phyloP scores from a whole-genome alignment of 1,140 invertebrate species.

The Phenacoccus solenopsis region DNA sequence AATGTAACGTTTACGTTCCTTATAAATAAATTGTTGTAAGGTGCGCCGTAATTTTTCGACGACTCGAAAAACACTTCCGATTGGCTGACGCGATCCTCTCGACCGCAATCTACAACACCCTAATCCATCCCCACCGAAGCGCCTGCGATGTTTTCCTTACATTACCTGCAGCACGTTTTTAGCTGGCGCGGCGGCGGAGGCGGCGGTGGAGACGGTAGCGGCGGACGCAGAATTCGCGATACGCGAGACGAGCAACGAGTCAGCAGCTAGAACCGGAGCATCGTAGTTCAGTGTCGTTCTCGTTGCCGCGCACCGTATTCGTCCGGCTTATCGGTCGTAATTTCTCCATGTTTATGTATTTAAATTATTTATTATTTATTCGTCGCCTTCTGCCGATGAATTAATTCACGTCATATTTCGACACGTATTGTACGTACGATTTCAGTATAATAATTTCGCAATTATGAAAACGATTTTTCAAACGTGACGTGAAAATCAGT shows the following conservation, averaged over 20 bases:
- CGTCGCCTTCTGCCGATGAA: too few relatives aligned
- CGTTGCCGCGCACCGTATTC: slow-evolving; percentile 1
- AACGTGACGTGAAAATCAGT: too few relatives aligned
- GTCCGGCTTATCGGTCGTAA: neutral
- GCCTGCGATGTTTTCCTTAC: neutral
- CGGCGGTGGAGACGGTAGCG: neutral
- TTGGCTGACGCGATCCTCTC: neutral
- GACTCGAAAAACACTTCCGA: neutral
- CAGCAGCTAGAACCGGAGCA: neutral
- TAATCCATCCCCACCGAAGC: neutral
- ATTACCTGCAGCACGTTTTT: slow-evolving; percentile 7
- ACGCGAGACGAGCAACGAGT: neutral
- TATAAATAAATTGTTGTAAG: slow-evolving; percentile 2
- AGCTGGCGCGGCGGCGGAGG: neutral
- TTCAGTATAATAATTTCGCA: too few relatives aligned
- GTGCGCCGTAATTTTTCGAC: neutral
- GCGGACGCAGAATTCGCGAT: neutral
- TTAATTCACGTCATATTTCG: too few relatives aligned
- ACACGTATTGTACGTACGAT: too few relatives aligned
- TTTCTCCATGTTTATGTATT: neutral
- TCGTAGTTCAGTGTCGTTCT: slow-evolving; percentile 6
- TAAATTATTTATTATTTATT: too few relatives aligned
- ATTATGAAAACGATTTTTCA: too few relatives aligned
- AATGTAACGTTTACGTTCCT: neutral
- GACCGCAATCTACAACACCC: neutral